Base-by-base conservation (phyloP, 2,113 vertebrate species). In the Oenanthe melanoleuca region DNA sequence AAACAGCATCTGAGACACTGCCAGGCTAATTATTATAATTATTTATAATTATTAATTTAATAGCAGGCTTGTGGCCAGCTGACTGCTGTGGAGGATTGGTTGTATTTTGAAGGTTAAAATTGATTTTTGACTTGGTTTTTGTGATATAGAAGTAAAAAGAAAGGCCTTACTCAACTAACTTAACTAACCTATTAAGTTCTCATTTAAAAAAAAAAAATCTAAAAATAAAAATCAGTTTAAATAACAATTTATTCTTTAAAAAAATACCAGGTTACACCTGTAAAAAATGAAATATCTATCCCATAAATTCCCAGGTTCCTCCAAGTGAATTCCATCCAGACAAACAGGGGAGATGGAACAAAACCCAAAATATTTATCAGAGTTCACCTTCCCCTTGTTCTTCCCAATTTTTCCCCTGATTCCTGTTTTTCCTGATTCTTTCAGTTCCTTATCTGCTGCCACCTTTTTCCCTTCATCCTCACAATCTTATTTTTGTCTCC, bases 11-110 rank as follows among this genome's bases (percentile, higher is more conserved):
- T 10, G 82, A 79, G 59, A 9, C 9, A 1, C 57, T 31, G 73
- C 37, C 69, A 84, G 53, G 24, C 7, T 24, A 14, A 52, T 89
- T 64, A 67, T 89, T 64, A 37, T 37, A 37, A 37, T 37, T 37
- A 12, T 52, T 79, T 34, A 56, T 88, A 66, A 60, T 90, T 65
- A 84, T 73, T 72, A 61, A 91, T 83, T 73, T 61, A 69, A 72
- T n/a, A 38, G 42, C 5, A 65, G 71, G 42, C 61, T 56, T 29
- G 50, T 49, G 63, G 50, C 64, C 67, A 83, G 55, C 31, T 31
- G 17, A 28, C 71, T 80, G 66, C 44, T 40, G 31, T 2, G 26
- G 55, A 16, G 6, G 11, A 4, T 40, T 64, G 61, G 44, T 11
- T 31, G 29, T 7, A 80, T 61, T 61, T 33, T 47, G 52, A 42